Evolutionary conservation across 2,888 invertebrate genomes (phyloP).

Genomic region (Cerceris ruficornis): DNA sequence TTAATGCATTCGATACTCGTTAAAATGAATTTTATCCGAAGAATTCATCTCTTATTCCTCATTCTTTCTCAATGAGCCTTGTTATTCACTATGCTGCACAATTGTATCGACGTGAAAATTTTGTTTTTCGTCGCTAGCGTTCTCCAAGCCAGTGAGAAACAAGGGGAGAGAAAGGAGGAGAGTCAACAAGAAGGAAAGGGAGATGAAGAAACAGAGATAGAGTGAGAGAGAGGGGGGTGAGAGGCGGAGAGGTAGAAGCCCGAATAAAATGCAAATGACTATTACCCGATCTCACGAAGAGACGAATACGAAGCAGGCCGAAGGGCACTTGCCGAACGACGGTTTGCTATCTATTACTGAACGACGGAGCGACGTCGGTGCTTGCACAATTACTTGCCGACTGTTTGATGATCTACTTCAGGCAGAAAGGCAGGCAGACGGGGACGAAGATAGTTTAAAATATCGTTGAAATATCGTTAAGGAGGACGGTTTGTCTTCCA

Average conservation of each 20-base stretch:
- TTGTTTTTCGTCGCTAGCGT: constrained; percentile 21
- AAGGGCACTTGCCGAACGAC: constrained; percentile 55
- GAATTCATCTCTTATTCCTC: constrained; percentile 20
- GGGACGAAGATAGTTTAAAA: constrained; percentile 53
- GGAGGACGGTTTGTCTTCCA: constrained; percentile 33
- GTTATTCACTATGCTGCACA: constrained; percentile 40
- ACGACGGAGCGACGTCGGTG: constrained; percentile 43
- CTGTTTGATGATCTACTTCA: constrained; percentile 64
- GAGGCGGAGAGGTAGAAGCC: constrained; percentile 16
- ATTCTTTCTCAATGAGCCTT: constrained; percentile 19
- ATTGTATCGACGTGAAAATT: constrained; percentile 27
- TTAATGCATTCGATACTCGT: not conserved
- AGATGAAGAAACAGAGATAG: too few species aligned
- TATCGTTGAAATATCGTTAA: constrained; percentile 57
- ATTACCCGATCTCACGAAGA: constrained; percentile 58
- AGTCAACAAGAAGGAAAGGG: too few species aligned
- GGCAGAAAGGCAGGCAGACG: constrained; percentile 25
- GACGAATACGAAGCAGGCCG: constrained; percentile 57
- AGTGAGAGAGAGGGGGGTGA: too few species aligned
- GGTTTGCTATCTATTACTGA: constrained; percentile 56
- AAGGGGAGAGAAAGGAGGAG: too few species aligned
- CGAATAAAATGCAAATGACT: constrained; percentile 64
- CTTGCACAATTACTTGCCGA: constrained; percentile 62
- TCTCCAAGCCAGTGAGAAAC: not conserved
- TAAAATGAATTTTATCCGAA: constrained; percentile 4